Base-by-base conservation (phyloP, 2,888 invertebrate genomes). In the Oscheius sp. region DNA sequence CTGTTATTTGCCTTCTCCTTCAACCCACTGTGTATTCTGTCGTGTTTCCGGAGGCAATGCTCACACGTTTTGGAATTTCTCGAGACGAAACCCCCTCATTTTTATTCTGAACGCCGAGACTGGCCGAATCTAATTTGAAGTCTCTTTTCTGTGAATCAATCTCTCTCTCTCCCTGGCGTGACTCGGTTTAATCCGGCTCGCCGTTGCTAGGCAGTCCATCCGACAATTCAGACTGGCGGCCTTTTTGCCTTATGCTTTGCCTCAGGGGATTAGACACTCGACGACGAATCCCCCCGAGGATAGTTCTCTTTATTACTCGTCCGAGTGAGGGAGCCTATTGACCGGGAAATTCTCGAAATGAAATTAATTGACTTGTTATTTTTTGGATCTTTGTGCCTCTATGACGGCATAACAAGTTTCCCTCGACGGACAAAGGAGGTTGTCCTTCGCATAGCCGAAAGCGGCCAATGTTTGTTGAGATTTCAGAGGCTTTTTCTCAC, bases 191-290 rank as follows among this genome's bases (percentile, higher is more conserved):
- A 12, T n/a, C 48, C n/a, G n/a, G n/a, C n/a, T n/a, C n/a, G n/a
- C n/a, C 48, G 48, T 48, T 48, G 48, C 48, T 48, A 48, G 48
- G 48, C 48, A 48, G 48, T 48, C 12, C 12, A 48, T 48, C 48
- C n/a, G 48, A 48, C 48, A 20, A 48, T n/a, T 48, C 48, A 23
- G 5, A 23, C 48, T 23, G 48, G 23, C 48, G 15, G 25, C 27
- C 23, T 23, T 23, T 48, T 25, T 48, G 17, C 20, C 48, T 48
- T 23, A 42, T 20, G 42, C 15, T 42, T 20, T 10, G 4, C 3
- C 20, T 42, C 42, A 8, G 37, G 42, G 12, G 20, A 42, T n/a
- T n/a, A n/a, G n/a, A n/a, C n/a, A n/a, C n/a, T n/a, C n/a, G n/a
- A n/a, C n/a, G n/a, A n/a, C n/a, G n/a, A n/a, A n/a, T n/a, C n/a